Base-by-base conservation (phyloP, 1,140 invertebrate genomes). In the Metopolophium dirhodum region DNA sequence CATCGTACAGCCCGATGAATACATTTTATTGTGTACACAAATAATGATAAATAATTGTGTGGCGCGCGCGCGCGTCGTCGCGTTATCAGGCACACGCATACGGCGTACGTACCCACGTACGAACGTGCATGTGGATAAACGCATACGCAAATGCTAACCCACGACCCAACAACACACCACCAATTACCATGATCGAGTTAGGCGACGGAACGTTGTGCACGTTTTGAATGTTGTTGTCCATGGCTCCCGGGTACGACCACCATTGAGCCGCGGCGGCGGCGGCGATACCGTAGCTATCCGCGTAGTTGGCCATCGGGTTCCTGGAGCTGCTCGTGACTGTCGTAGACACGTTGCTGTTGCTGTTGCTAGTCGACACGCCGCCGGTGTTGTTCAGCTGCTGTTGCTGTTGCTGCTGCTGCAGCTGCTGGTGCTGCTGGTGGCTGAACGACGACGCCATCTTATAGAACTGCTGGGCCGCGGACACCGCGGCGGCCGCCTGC, bases 361-460 rank as follows among this genome's bases (percentile, higher is more conserved):
- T 89, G 85, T 89, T 91, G 83, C 93, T 88, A 35, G 91, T 94
- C 35, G 91, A 92, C 85, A 88, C 91, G 90, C 93, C 93, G 86
- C 61, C 82, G 51, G 22, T 37, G 95, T 95, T 94, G 93, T 94
- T 94, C 94, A 85, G 94, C 94, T 93, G 95, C 83, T 95, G 95
- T 83, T 77, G 87, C 41, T 86, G 93, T 88, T 82, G 89, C 83
- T 47, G 93, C 49, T 88, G 93, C 88, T 49, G 94, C 87, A 57
- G 82, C 57, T 83, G 94, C 95, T 94, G 96, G 96, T 94, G 95
- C 95, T 94, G 96, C 96, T 94, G 96, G 96, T 95, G 97, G 97
- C 94, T 97, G 96, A 96, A 97, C 97, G 91, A 97, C 95, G 97
- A 97, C 95, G 97, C 97, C 97, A 98, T 97, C 96, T 98, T 98